Percentiles rank a stretch among this genome's conserved stretches.
phyloP scores from a whole-genome alignment of 2,113 vertebrate species.

The Lepidothrix coronata region DNA sequence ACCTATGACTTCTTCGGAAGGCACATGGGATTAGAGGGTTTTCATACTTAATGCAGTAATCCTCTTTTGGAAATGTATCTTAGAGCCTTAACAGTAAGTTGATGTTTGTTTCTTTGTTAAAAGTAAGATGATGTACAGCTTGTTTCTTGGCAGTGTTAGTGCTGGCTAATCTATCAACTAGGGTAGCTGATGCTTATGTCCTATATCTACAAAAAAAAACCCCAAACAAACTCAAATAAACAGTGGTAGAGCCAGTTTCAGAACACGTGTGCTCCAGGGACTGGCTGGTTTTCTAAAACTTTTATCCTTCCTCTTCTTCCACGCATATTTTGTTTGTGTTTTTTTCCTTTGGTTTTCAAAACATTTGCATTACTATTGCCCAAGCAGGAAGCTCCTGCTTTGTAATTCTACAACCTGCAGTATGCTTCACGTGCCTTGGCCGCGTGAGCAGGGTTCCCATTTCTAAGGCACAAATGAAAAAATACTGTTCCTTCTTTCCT shows the following conservation, averaged over 20 bases:
- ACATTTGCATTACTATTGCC: background rate
- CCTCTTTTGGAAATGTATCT: background rate
- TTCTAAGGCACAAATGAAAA: background rate
- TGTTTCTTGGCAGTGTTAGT: background rate
- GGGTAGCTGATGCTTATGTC: background rate
- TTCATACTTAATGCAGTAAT: background rate
- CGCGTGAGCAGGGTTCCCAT: background rate
- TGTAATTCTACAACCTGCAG: background rate
- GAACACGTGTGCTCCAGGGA: background rate
- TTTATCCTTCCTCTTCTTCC: background rate
- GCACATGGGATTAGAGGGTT: background rate
- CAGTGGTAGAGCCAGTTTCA: background rate
- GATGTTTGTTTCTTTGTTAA: background rate
- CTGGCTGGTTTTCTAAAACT: background rate
- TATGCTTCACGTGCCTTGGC: background rate
- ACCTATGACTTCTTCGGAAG: background rate
- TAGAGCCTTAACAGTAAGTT: background rate
- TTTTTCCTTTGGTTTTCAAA: background rate
- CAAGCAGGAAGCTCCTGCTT: background rate
- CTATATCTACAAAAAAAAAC: background rate
- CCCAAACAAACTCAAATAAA: background rate
- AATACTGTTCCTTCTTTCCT: background rate
- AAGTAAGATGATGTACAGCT: background rate
- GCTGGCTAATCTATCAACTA: background rate
- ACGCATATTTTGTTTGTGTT: background rate